These are phyloP conservation scores for Danaus melanippus DNA, from an alignment of 1,140 invertebrate species.

Conservation along the genomic window DNA sequence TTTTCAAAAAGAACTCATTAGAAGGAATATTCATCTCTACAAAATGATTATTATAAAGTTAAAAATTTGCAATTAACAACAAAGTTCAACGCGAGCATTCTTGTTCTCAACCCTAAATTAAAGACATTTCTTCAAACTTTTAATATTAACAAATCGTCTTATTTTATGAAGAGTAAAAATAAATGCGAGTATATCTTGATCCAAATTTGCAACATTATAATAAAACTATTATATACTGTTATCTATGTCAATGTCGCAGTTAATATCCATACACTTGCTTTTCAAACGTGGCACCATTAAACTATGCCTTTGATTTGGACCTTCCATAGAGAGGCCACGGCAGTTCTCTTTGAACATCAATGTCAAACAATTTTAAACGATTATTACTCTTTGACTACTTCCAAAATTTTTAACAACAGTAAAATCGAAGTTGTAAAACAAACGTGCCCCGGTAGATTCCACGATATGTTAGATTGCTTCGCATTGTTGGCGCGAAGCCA, in stretches of 20 bases:
- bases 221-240: background rate
- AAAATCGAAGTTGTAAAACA: conserved; percentile 34
- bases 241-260: conserved; percentile 21
- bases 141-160: too few relatives aligned
- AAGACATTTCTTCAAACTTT: too few relatives aligned
- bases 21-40: too few relatives aligned
- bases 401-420: conserved; percentile 22
- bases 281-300: conserved; percentile 11
- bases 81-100: too few relatives aligned
- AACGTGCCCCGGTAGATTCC: conserved; percentile 44
- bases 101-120: too few relatives aligned
- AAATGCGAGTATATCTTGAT: too few relatives aligned
- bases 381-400: conserved; percentile 26
- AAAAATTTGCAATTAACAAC: too few relatives aligned
- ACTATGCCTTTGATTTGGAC: conserved; percentile 13
- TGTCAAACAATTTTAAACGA: conserved; percentile 24
- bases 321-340: conserved; percentile 16
- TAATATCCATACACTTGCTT: conserved; percentile 10
- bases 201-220: too few relatives aligned
- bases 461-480: conserved; percentile 42
- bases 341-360: conserved; percentile 32
- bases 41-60: too few relatives aligned
- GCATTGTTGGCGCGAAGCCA: conserved; percentile 52
- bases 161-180: too few relatives aligned
- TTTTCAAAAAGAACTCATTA: too few relatives aligned